Percentiles rank a stretch among this genome's conserved stretches.
Evolutionary conservation across 2,113 vertebrate species (phyloP).

Genomic region (Prolemur simus): DNA sequence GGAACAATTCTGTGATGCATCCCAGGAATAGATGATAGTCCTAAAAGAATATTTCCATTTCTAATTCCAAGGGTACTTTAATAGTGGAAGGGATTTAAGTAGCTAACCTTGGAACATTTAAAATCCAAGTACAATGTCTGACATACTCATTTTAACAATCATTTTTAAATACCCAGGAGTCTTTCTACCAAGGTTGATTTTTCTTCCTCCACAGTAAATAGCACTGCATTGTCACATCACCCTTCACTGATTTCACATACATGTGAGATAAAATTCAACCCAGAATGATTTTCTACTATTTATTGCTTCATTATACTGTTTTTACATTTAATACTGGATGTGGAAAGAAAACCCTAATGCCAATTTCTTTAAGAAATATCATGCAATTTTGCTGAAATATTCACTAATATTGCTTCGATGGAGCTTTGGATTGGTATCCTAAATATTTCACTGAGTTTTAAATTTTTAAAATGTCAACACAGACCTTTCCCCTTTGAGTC

Average conservation of each 20-base stretch:
- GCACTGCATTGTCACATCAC: neutral
- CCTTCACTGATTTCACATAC: slow-evolving; percentile 31
- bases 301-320: neutral
- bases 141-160: neutral
- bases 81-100: slow-evolving; percentile 24
- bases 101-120: slow-evolving; percentile 4
- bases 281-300: slow-evolving; percentile 52
- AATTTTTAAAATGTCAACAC: slow-evolving; percentile 51
- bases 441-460: neutral
- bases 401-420: slow-evolving; percentile 35
- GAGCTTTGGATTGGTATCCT: neutral
- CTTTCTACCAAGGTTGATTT: slow-evolving; percentile 45
- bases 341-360: neutral
- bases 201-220: slow-evolving; percentile 38
- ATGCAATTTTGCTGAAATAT: neutral
- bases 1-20: neutral
- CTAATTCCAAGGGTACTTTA: slow-evolving; percentile 44
- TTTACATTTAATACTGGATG: slow-evolving; percentile 39
- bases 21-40: slow-evolving; percentile 31
- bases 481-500: slow-evolving; percentile 50
- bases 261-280: neutral
- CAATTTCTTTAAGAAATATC: slow-evolving; percentile 42
- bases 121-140: neutral
- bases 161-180: slow-evolving; percentile 45
- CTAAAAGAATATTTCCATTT: slow-evolving; percentile 60